Percentiles rank a stretch among this genome's conserved stretches.
These are phyloP conservation scores for Ephydatia muelleri DNA, from an alignment of 37 sponge, comb jelly and placozoan genomes.

Conservation along the genomic window DNA sequence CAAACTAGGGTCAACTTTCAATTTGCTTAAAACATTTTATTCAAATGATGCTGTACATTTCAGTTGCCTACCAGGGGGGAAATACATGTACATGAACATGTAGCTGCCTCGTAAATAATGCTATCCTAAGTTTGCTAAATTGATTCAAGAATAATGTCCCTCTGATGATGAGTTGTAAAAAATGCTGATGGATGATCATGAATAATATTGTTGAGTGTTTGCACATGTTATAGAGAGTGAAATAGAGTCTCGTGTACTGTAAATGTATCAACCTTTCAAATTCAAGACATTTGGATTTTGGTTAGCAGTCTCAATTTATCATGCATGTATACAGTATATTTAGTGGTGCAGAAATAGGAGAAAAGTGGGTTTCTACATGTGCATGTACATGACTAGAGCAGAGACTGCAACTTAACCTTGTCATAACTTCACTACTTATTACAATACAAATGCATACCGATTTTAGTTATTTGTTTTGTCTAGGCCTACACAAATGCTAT, in stretches of 20 bases:
- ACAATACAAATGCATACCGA: not conserved
- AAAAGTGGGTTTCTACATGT: constrained; percentile 38
- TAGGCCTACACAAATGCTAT: constrained; percentile 33
- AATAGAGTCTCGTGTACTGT: not conserved
- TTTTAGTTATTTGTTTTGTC: not conserved
- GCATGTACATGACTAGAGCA: constrained; percentile 45
- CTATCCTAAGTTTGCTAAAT: too few relatives aligned
- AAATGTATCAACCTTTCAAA: not conserved
- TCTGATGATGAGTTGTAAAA: not conserved
- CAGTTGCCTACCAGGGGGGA: too few relatives aligned
- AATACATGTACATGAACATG: too few relatives aligned
- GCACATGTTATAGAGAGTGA: constrained; percentile 34
- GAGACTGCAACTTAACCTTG: constrained; percentile 85
- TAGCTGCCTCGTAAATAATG: too few relatives aligned
- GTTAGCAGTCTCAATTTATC: constrained; percentile 46
- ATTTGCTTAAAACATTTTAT: too few relatives aligned
- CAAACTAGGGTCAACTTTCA: too few relatives aligned
- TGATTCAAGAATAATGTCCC: not conserved
- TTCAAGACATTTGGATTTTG: not conserved
- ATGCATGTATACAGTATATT: too few relatives aligned
- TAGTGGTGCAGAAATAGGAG: too few relatives aligned
- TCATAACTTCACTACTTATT: not conserved
- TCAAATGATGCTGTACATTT: too few relatives aligned
- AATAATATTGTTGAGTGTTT: constrained; percentile 40
- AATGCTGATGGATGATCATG: constrained; percentile 45